Conservation (phyloP, 2,888 invertebrate genomes). For the Anarsia innoxiella region DNA sequence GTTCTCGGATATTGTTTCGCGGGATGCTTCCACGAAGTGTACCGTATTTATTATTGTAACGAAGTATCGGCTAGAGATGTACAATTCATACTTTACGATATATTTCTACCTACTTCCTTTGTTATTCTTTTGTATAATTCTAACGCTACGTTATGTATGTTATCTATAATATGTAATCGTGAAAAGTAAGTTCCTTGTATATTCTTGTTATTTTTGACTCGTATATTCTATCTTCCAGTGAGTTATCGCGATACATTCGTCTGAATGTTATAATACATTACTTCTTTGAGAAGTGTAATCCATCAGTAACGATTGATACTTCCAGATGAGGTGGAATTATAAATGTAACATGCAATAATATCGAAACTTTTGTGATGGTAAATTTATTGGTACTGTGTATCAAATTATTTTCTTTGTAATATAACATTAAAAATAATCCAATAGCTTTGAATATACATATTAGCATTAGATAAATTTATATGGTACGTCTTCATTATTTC, state of each 20-base stretch:
- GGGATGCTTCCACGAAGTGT: constrained; percentile 56
- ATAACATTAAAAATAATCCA: constrained; percentile 2
- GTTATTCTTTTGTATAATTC: constrained; percentile 20
- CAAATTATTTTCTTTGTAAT: constrained; percentile 21
- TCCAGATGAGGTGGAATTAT: constrained; percentile 16
- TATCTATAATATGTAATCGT: constrained; percentile 1
- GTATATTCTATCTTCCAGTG: constrained; percentile 13
- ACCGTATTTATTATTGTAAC: constrained; percentile 34
- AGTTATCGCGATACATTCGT: constrained; percentile 2
- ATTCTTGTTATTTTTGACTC: constrained; percentile 1
- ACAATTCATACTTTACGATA: constrained; percentile 30
- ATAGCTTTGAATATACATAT: too few species aligned
- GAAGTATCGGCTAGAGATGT: constrained; percentile 35
- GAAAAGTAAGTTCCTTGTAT: constrained; percentile 8
- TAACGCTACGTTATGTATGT: constrained; percentile 17
- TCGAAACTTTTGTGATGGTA: constrained; percentile 29
- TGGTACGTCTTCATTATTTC: too few species aligned
- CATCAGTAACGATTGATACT: constrained; percentile 9
- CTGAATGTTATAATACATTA: constrained; percentile 10
- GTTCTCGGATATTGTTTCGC: constrained; percentile 20
- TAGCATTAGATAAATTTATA: background rate
- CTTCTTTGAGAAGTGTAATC: constrained; percentile 11
- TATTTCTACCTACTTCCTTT: constrained; percentile 18
- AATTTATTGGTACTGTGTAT: constrained; percentile 56
- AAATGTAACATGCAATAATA: constrained; percentile 14